Base-by-base conservation (phyloP, 2,888 invertebrate genomes). In the Drosophila maculinotata region DNA sequence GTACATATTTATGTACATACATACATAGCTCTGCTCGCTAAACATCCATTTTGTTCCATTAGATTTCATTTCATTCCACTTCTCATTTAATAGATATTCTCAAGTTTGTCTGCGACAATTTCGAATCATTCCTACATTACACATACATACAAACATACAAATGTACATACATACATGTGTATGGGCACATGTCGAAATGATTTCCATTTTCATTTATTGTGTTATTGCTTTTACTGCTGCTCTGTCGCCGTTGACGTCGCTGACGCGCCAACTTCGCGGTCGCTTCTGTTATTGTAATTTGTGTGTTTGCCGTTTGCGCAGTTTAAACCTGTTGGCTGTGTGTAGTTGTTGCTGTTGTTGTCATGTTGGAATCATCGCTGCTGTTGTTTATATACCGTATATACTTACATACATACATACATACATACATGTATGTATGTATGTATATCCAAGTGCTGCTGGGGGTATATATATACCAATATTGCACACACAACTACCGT, bases 271-370 rank as follows among this genome's bases (percentile, higher is more conserved):
- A 48, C 58, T 66, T 76, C 45, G 76, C 77, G 60, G 63, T 62
- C 42, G 80, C 76, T 80, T 69, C 70, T 79, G 78, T 78, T 74
- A 77, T 84, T 80, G 67, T 79, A 77, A 77, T 80, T 81, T 75
- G 58, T 75, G 52, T 69, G 70, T 62, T 78, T 59, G 63, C 56
- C 63, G 62, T 70, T 79, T 78, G 71, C 82, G 79, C 79, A 78
- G 79, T 71, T 78, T 52, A 78, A 78, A 78, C 77, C 82, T 78
- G 77, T 78, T 78, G 77, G 65, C 41, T 70, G 26, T 66, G 41
- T 48, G 47, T 38, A 47, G 65, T 33, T 57, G 35, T 30, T 57
- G 35, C 17, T 42, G 17, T 49, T 42, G 59, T 51, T 51, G 41
- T 45, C 33, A 35, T 44, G 23, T 58, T 44, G 65, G 33, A 54